Evolutionary conservation across 2,113 vertebrate species (phyloP).

Genomic region (Megaptera novaeangliae): DNA sequence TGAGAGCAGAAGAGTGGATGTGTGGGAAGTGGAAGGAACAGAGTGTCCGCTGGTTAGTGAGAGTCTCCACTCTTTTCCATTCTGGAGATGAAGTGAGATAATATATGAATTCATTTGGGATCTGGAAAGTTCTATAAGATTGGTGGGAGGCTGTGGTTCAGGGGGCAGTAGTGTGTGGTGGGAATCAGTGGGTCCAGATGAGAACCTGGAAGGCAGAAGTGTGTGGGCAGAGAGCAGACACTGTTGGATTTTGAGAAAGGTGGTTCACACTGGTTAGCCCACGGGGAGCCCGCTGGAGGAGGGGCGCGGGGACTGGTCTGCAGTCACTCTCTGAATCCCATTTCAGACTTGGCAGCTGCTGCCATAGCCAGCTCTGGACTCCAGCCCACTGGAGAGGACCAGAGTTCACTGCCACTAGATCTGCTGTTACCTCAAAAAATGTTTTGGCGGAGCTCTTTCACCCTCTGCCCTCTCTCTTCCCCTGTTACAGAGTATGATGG

Average conservation of each 20-base stretch:
- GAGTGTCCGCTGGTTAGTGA: too few species aligned
- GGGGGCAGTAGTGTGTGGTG: background rate
- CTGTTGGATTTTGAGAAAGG: background rate
- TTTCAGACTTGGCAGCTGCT: background rate
- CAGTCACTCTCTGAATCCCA: background rate
- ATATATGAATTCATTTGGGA: background rate
- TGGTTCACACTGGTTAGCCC: fast-evolving
- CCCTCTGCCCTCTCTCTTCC: background rate
- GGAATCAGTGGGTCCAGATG: background rate
- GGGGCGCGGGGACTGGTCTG: fast-evolving
- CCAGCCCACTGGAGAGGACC: background rate
- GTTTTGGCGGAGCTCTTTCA: background rate
- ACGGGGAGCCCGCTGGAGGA: background rate
- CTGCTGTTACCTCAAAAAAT: background rate
- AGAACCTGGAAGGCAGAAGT: background rate
- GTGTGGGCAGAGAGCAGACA: background rate
- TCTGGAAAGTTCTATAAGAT: background rate
- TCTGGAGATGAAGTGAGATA: background rate
- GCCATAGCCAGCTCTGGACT: background rate
- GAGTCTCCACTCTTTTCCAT: background rate
- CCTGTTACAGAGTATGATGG: background rate
- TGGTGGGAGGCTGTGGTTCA: background rate
- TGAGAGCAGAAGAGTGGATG: background rate
- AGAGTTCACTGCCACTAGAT: background rate
- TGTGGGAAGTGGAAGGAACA: background rate